These are phyloP conservation scores for Taeniopygia guttata DNA, from an alignment of 2,797 vertebrate genomes.

Conservation along the genomic window DNA sequence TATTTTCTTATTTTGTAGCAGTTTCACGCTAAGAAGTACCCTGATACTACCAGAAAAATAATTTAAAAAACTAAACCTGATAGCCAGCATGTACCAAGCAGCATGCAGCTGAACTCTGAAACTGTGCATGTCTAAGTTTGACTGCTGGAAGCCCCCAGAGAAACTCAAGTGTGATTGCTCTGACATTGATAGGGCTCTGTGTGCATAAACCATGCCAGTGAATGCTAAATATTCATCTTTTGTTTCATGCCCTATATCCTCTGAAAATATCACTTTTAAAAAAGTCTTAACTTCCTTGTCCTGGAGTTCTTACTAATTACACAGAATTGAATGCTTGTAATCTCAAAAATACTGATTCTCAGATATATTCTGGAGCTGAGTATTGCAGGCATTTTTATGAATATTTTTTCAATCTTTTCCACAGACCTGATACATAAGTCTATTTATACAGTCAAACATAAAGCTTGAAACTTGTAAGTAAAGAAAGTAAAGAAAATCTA, in stretches of 20 bases:
- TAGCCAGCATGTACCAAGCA: background rate
- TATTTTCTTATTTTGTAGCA: background rate
- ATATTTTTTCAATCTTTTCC: background rate
- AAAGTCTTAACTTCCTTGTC: background rate
- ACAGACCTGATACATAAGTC: background rate
- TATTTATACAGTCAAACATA: background rate
- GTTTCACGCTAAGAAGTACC: background rate
- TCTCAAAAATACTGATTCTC: background rate
- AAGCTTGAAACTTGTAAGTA: background rate
- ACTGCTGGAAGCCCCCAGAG: background rate
- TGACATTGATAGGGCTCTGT: background rate
- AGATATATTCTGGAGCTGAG: background rate
- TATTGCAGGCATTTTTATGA: background rate
- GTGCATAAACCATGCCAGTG: background rate
- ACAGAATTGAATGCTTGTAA: background rate
- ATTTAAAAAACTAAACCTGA: background rate
- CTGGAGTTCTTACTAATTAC: background rate
- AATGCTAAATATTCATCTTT: slow-evolving; percentile 1
- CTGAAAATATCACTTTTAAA: background rate
- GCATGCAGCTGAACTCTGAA: background rate
- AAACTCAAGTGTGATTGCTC: background rate
- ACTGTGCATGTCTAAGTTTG: background rate
- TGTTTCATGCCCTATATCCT: background rate
- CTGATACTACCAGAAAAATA: background rate
- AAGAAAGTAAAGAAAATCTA: background rate